Conservation (phyloP, 37 sponge, comb jelly and placozoan species). For the Spongia lamella region DNA sequence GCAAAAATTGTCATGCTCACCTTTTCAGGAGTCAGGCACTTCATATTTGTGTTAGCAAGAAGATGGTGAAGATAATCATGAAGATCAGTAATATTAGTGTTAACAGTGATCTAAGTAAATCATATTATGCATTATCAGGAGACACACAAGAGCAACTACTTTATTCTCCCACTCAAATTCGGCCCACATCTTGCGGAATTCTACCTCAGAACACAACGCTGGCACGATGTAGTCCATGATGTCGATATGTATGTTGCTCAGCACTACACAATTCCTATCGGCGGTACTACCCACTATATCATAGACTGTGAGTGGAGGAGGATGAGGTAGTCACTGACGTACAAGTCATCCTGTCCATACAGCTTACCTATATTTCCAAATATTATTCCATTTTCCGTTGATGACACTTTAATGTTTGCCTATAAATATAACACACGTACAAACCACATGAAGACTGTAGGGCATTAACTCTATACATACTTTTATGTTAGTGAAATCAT, state of each 20-base stretch:
- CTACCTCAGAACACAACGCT: conserved; percentile 84
- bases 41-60: conserved; percentile 91
- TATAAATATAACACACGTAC: not conserved
- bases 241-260: conserved; percentile 98
- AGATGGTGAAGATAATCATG: conserved; percentile 83
- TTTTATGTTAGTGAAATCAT: conserved; percentile 97
- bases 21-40: conserved; percentile 93
- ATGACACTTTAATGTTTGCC: conserved; percentile 93
- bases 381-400: conserved; percentile 98
- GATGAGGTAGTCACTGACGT: not conserved
- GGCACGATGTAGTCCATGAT: conserved; percentile 99
- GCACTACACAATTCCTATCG: conserved; percentile 96
- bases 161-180: conserved; percentile 99
- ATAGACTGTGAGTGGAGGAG: conserved; percentile 71
- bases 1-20: conserved; percentile 18
- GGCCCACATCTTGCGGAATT: conserved; percentile 99
- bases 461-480: conserved; percentile 15
- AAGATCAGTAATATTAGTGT: conserved; percentile 87
- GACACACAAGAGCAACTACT: conserved; percentile 18
- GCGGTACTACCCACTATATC: conserved; percentile 90
- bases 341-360: not conserved
- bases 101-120: conserved; percentile 69
- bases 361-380: conserved; percentile 96
- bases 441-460: not conserved
- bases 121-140: conserved; percentile 5